Base-by-base conservation (phyloP, 2,797 vertebrate species). In the Thamnophis elegans region DNA sequence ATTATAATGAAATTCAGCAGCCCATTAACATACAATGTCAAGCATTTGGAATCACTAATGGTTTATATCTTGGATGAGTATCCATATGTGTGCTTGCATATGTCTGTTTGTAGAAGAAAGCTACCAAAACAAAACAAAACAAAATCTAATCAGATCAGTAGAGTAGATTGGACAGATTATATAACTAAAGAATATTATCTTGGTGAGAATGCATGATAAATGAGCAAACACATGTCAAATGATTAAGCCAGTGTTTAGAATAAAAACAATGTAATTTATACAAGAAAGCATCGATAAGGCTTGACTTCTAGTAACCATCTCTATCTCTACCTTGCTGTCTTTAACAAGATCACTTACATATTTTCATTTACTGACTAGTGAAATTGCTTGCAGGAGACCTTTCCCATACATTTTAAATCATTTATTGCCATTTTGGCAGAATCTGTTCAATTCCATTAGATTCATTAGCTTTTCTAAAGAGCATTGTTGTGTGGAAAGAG, bases 381-480 rank as follows among this genome's bases (percentile, higher is more conserved):
- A 95, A 91, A 90, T 94, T 94, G 92, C 94, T 96, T 54, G 96
- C 87, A 95, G 59, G 89, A 94, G 96, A 90, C 94, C 89, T 93
- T 96, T 95, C 89, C 91, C 89, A 53, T 96, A 73, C 90, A 93
- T 96, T 97, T 97, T 96, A 97, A 97, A 96, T 97, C 95, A 96
- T 93, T 93, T 93, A 94, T 86, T 95, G 93, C 95, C 95, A 89
- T 94, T 95, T 97, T 97, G 94, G 94, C 95, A 97, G 93, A n/a
- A 92, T 91, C 91, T 96, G 93, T 89, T 96, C 88, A 92, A 95
- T 96, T 97, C 95, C 94, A 96, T 96, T 96, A 97, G 93, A 96
- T 96, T 96, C 95, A 96, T 97, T 97, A 96, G 89, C 91, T 95
- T 94, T 96, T 96, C 95, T 97, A 92, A 97, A 97, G 90, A 96